phyloP scores from a whole-genome alignment of 1,140 invertebrate species.

The Drosophila navojoa region DNA sequence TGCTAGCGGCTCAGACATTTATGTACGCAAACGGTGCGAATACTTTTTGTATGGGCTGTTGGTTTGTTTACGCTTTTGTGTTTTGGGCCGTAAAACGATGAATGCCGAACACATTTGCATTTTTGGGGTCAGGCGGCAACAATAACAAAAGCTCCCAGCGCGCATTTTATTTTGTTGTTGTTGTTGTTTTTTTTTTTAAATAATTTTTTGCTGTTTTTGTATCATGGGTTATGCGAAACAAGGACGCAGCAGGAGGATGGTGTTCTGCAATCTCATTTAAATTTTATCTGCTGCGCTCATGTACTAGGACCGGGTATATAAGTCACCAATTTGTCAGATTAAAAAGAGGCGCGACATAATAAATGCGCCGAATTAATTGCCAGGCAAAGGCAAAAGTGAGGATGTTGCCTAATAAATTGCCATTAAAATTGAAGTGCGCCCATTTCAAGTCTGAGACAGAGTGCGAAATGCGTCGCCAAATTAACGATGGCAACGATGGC shows the following conservation, averaged over 20 bases:
- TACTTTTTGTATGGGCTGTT: conserved; percentile 37
- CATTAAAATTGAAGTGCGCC: conserved; percentile 50
- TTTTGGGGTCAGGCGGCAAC: conserved; percentile 36
- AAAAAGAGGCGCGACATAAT: conserved; percentile 60
- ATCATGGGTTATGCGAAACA: not conserved
- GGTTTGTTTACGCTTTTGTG: conserved; percentile 43
- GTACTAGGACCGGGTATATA: conserved; percentile 16
- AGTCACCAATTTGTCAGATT: conserved; percentile 63
- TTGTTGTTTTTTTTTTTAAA: no score
- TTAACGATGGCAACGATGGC: conserved; percentile 31
- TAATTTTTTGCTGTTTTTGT: no score
- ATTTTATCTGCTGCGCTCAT: conserved; percentile 27
- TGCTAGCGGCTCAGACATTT: conserved; percentile 44
- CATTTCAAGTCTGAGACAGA: conserved; percentile 21
- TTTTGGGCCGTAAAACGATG: conserved; percentile 36
- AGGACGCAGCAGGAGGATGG: conserved; percentile 3
- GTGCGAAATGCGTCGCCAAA: conserved; percentile 16
- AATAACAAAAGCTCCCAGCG: conserved; percentile 24
- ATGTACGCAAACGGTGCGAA: conserved; percentile 58
- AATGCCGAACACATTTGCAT: conserved; percentile 49
- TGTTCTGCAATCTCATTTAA: conserved; percentile 39
- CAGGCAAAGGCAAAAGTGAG: conserved; percentile 40
- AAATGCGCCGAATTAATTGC: conserved; percentile 62
- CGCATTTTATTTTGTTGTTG: not conserved
- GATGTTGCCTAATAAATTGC: conserved; percentile 49